A percentile compares a stretch with the other conserved stretches of the same genome.
These are phyloP conservation scores for Toxotes jaculatrix DNA, from an alignment of 2,113 vertebrate species.

Conservation along the genomic window DNA sequence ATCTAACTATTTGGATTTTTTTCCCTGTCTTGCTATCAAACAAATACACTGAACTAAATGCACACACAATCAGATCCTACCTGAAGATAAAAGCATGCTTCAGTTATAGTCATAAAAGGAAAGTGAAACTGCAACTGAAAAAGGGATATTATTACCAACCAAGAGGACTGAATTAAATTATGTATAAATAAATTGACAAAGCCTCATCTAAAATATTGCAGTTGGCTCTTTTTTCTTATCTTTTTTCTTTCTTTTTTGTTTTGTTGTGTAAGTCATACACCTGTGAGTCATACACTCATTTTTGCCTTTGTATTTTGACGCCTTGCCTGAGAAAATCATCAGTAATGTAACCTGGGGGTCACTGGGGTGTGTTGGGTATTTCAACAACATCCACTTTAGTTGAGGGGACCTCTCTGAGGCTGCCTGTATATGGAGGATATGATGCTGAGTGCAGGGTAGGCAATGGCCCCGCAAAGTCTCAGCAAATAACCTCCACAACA, in stretches of 20 bases:
- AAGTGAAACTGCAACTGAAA: too few species aligned
- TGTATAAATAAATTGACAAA: too few species aligned
- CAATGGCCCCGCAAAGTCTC: background rate
- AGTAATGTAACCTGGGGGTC: background rate
- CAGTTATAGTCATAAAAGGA: background rate
- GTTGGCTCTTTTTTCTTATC: too few species aligned
- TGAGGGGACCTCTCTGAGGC: background rate
- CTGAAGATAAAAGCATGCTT: background rate
- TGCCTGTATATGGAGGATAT: background rate
- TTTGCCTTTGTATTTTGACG: too few species aligned
- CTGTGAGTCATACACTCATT: too few species aligned
- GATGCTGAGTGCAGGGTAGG: background rate
- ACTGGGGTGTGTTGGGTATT: conserved; percentile 6
- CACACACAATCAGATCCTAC: background rate
- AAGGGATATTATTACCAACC: too few species aligned
- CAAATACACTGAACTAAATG: background rate
- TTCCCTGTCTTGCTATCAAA: too few species aligned
- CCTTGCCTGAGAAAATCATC: background rate
- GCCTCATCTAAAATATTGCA: too few species aligned
- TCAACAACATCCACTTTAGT: background rate
- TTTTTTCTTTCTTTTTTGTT: too few species aligned
- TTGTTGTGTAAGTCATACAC: too few species aligned
- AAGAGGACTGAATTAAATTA: too few species aligned
- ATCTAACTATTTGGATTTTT: too few species aligned
- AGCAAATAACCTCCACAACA: background rate